Evolutionary conservation across 2,797 vertebrate genomes (phyloP).

Genomic region (Esox masquinongy): DNA sequence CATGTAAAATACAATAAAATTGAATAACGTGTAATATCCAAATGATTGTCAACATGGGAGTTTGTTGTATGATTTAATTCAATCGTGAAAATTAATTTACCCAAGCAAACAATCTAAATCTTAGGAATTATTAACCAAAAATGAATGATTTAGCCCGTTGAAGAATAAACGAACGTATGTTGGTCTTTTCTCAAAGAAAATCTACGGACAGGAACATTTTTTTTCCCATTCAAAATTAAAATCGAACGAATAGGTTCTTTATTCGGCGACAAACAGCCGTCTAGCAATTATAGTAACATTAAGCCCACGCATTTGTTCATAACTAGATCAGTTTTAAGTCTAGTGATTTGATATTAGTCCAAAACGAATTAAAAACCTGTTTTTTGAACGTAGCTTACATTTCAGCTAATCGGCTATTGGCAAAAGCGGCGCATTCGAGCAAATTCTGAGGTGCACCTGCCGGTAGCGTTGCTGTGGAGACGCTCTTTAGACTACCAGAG

Average conservation of each 20-base stretch:
- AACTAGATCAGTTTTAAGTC: neutral
- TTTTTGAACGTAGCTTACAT: neutral
- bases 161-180: no score
- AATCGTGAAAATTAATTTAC: neutral
- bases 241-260: neutral
- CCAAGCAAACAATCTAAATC: neutral
- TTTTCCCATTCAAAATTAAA: neutral
- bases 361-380: neutral
- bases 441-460: conserved; percentile 72
- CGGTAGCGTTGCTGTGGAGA: conserved; percentile 58
- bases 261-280: neutral
- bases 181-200: no score
- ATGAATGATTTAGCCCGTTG: no score
- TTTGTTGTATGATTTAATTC: neutral
- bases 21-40: neutral
- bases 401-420: neutral
- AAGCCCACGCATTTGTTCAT: neutral
- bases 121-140: neutral
- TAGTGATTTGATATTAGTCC: neutral
- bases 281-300: neutral
- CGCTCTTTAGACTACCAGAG: neutral
- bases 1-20: conserved; percentile 20
- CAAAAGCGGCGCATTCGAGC: conserved; percentile 82
- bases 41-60: neutral
- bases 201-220: neutral